Conservation (phyloP, 1,140 invertebrate species). For the Hormaphis cornu region DNA sequence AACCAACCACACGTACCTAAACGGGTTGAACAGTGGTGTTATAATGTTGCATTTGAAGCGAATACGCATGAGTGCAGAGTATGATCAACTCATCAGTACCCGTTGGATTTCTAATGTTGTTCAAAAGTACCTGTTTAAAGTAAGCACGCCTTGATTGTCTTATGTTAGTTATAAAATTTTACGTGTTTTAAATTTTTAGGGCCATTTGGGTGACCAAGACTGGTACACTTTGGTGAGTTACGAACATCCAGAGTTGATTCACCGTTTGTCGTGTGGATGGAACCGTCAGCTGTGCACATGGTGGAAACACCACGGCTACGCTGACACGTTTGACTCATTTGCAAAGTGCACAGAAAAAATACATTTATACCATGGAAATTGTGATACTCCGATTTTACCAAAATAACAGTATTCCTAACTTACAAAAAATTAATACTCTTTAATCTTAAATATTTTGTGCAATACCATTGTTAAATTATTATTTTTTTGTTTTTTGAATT, state of each 20-base stretch:
- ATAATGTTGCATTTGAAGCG: constrained; percentile 62
- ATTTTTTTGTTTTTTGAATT: not conserved
- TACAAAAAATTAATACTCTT: not conserved
- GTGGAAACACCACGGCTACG: constrained; percentile 73
- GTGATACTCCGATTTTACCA: constrained; percentile 63
- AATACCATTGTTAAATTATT: not conserved
- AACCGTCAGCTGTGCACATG: constrained; percentile 76
- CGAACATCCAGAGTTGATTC: constrained; percentile 64
- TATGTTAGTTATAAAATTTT: not conserved
- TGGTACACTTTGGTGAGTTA: constrained; percentile 68
- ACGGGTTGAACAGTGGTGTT: constrained; percentile 75
- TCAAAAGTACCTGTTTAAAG: constrained; percentile 32
- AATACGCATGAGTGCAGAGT: constrained; percentile 50
- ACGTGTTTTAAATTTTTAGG: constrained; percentile 45
- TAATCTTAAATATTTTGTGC: not conserved
- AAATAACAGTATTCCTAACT: not conserved
- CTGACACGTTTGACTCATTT: constrained; percentile 65
- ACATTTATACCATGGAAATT: constrained; percentile 76
- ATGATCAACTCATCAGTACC: constrained; percentile 32
- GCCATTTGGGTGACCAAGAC: constrained; percentile 80
- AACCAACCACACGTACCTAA: constrained; percentile 50
- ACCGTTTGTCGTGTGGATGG: constrained; percentile 69
- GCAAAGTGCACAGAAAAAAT: constrained; percentile 60
- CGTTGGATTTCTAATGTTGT: constrained; percentile 10
- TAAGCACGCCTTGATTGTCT: not conserved